phyloP scores from a whole-genome alignment of 2,888 invertebrate genomes.

The Notodromas monacha region DNA sequence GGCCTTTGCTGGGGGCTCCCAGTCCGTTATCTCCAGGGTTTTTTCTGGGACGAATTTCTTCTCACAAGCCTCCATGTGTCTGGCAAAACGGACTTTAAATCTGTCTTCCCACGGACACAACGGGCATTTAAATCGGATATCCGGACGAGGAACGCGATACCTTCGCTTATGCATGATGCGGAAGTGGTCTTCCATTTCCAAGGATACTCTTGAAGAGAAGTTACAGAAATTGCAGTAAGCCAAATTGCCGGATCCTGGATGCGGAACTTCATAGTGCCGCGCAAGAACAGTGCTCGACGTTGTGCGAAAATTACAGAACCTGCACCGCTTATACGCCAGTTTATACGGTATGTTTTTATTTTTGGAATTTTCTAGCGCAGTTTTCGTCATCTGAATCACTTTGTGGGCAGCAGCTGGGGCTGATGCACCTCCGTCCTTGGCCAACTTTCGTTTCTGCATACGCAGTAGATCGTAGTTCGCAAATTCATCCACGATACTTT shows the following conservation, averaged over 20 bases:
- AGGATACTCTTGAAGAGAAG: conserved; percentile 25
- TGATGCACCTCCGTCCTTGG: no score
- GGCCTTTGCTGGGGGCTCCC: conserved; percentile 78
- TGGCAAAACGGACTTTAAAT: conserved; percentile 55
- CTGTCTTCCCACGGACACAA: conserved; percentile 81
- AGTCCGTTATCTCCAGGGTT: conserved; percentile 36
- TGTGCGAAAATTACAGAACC: conserved; percentile 58
- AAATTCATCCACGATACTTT: no score
- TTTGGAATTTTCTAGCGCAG: no score
- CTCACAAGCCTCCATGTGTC: conserved; percentile 53
- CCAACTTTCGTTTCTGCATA: no score
- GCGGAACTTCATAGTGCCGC: conserved; percentile 60
- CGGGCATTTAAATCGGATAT: conserved; percentile 38
- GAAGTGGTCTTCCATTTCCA: background rate
- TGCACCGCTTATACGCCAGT: conserved; percentile 61
- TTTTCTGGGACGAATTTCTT: conserved; percentile 60
- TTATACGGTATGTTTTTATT: no score
- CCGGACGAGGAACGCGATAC: background rate
- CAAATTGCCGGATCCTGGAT: conserved; percentile 58
- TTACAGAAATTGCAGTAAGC: conserved; percentile 47
- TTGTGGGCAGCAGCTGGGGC: no score
- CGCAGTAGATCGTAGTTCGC: no score
- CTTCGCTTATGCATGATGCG: background rate
- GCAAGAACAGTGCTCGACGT: conserved; percentile 55
- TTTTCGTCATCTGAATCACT: no score